A percentile compares a stretch with the other conserved stretches of the same genome.
These are phyloP conservation scores for Phortica variegata DNA, from an alignment of 1,140 invertebrate genomes.

Conservation along the genomic window DNA sequence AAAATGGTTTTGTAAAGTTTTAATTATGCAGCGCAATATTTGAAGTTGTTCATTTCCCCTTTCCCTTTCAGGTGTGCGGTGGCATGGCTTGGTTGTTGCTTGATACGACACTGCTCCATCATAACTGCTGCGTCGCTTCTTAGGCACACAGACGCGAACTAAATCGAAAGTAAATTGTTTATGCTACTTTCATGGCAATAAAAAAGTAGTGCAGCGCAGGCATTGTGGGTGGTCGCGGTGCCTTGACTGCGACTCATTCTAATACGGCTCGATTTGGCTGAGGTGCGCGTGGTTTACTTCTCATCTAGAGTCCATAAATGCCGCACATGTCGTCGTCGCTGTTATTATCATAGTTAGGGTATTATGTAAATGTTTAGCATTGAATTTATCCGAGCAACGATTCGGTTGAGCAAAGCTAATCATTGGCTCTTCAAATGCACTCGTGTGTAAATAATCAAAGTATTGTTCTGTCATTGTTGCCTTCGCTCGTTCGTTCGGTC, in stretches of 20 bases:
- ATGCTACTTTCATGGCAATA: constrained; percentile 50
- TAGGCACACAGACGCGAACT: too few relatives aligned
- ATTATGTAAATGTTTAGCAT: constrained; percentile 23
- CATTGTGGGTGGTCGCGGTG: constrained; percentile 42
- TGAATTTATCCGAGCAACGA: background rate
- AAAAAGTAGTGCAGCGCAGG: constrained; percentile 28
- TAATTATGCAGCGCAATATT: constrained; percentile 16
- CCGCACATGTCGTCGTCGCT: background rate
- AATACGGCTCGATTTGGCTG: too few relatives aligned
- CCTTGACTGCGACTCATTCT: constrained; percentile 11
- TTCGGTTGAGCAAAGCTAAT: constrained; percentile 30
- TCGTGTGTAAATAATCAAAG: constrained; percentile 45
- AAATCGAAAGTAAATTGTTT: constrained; percentile 34
- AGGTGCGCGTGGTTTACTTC: too few relatives aligned
- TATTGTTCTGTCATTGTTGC: constrained; percentile 37
- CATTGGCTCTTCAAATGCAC: constrained; percentile 40
- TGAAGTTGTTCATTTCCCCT: too few relatives aligned
- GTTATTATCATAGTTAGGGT: background rate
- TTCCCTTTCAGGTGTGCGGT: too few relatives aligned
- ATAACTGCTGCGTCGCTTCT: too few relatives aligned
- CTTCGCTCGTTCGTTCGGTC: too few relatives aligned
- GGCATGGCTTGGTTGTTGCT: too few relatives aligned
- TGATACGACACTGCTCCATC: too few relatives aligned
- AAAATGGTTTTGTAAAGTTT: too few relatives aligned
- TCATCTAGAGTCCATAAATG: too few relatives aligned